These are phyloP conservation scores for Heteromyza rotundicornis DNA, from an alignment of 2,888 invertebrate genomes.

Conservation along the genomic window DNA sequence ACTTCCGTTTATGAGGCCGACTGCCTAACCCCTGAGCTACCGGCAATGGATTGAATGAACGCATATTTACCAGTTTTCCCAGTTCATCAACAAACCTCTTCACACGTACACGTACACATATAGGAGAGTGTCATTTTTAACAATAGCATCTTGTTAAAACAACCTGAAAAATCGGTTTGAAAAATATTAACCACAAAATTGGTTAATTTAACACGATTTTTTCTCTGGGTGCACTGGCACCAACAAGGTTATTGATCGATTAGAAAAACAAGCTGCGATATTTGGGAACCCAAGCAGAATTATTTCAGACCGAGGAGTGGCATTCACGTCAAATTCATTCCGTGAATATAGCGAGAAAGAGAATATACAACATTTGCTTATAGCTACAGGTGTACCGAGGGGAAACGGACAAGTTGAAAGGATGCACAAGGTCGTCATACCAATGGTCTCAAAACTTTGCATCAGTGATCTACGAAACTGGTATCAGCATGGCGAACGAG, in stretches of 20 bases:
- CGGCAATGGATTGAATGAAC: too few species aligned
- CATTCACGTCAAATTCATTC: conserved; percentile 53
- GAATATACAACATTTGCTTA: conserved; percentile 39
- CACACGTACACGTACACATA: too few species aligned
- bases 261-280: conserved; percentile 38
- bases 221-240: too few species aligned
- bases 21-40: too few species aligned
- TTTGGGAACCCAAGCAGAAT: conserved; percentile 53
- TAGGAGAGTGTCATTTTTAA: too few species aligned
- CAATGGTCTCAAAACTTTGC: conserved; percentile 47
- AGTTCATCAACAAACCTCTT: too few species aligned
- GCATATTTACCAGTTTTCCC: too few species aligned
- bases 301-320: conserved; percentile 48
- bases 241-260: conserved; percentile 42
- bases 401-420: conserved; percentile 3
- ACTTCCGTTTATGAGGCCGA: too few species aligned
- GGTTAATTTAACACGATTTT: too few species aligned
- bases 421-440: conserved; percentile 33
- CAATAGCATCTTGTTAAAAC: too few species aligned
- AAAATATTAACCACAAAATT: too few species aligned
- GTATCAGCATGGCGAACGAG: conserved; percentile 34
- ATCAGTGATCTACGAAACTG: conserved; percentile 42
- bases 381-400: conserved; percentile 1
- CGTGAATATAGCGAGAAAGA: conserved; percentile 47
- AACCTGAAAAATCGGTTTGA: too few species aligned